These are phyloP conservation scores for Gryllus longicercus DNA, from an alignment of 2,888 invertebrate species.

Conservation along the genomic window DNA sequence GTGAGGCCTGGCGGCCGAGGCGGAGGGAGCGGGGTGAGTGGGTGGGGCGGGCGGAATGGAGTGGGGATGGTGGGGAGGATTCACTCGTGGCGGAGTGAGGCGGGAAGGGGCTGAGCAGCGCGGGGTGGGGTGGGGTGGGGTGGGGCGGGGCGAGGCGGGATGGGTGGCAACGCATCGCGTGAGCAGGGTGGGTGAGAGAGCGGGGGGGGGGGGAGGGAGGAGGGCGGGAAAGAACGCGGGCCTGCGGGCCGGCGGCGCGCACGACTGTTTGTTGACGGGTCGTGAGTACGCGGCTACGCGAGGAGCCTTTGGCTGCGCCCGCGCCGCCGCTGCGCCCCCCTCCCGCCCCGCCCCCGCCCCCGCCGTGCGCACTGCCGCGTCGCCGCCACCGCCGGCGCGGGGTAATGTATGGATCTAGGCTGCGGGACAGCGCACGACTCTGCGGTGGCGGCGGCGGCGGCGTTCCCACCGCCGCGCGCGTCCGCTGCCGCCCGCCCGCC, in stretches of 20 bases:
- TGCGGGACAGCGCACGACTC: slow-evolving; percentile 11
- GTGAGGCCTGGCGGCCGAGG: no score
- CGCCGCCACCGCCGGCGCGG: background rate
- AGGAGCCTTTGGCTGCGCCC: background rate
- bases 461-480: background rate
- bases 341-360: background rate
- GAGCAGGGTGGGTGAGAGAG: background rate
- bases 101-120: no score
- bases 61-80: no score
- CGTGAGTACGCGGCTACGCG: slow-evolving; percentile 17
- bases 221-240: background rate
- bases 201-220: no score
- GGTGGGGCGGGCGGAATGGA: no score
- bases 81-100: no score
- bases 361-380: background rate
- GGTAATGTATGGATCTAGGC: background rate
- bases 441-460: background rate
- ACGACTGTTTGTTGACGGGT: slow-evolving; percentile 17
- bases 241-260: background rate
- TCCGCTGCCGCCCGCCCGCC: background rate
- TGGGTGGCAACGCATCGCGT: no score
- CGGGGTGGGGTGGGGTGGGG: no score
- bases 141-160: no score
- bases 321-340: background rate
- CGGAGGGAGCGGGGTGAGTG: no score